Conservation (phyloP, 2,888 invertebrate genomes). For the Eristalis tenax region DNA sequence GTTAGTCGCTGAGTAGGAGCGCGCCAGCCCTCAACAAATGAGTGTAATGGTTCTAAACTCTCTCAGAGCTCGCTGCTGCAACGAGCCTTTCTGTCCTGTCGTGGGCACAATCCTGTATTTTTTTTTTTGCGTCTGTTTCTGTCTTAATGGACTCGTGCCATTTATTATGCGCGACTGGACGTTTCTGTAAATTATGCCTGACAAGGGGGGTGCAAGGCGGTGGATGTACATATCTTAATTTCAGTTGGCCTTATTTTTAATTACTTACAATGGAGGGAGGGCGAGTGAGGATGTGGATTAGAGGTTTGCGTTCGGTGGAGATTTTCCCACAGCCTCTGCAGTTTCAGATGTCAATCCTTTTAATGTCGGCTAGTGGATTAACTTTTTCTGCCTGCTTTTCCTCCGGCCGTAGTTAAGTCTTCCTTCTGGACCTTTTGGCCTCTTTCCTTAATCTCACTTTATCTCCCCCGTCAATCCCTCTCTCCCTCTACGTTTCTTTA, state of each 20-base stretch:
- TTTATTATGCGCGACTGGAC: constrained; percentile 55
- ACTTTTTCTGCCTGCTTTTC: not conserved
- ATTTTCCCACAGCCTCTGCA: not conserved
- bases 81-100: constrained; percentile 30
- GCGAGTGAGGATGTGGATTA: not conserved
- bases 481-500: not conserved
- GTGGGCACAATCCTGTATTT: constrained; percentile 23
- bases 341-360: not conserved
- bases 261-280: constrained; percentile 12
- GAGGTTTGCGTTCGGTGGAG: not conserved
- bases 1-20: constrained; percentile 6
- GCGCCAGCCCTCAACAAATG: constrained; percentile 61
- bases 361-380: not conserved
- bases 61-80: not conserved
- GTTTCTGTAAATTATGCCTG: constrained; percentile 47
- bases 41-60: constrained; percentile 57
- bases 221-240: constrained; percentile 39
- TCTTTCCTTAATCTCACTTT: not conserved
- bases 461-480: not conserved
- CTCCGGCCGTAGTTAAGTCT: too few species aligned
- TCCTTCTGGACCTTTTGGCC: not conserved
- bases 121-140: constrained; percentile 38
- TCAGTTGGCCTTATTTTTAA: constrained; percentile 23
- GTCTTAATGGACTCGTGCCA: constrained; percentile 43
- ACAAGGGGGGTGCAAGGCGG: not conserved